Percentiles rank a stretch among this genome's conserved stretches.
Conservation (phyloP, 1,140 invertebrate genomes). For the Ceratina australensis region DNA sequence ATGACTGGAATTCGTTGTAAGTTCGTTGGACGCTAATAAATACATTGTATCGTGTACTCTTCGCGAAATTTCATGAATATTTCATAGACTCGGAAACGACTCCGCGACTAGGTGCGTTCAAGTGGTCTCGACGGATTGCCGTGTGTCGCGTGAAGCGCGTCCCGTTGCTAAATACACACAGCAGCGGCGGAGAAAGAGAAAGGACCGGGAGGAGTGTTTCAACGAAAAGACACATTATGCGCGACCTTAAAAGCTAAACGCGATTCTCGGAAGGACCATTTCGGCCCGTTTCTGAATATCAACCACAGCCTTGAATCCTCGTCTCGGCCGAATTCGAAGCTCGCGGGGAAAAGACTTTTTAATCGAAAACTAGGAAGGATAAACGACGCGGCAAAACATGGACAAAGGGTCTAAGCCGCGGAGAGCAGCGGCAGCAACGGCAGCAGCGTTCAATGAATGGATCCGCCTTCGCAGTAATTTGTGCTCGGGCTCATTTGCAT, state of each 20-base stretch:
- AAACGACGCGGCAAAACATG: neutral
- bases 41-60: neutral
- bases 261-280: slow-evolving; percentile 57
- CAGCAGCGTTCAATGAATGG: slow-evolving; percentile 18
- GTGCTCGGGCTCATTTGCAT: slow-evolving; percentile 55
- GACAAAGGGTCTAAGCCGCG: neutral
- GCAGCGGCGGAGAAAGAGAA: no score
- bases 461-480: slow-evolving; percentile 49
- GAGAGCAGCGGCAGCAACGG: no score
- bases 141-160: slow-evolving; percentile 9
- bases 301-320: slow-evolving; percentile 25
- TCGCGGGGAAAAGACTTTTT: slow-evolving; percentile 4
- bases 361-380: neutral
- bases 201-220: slow-evolving; percentile 15
- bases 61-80: slow-evolving; percentile 36
- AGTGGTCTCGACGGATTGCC: slow-evolving; percentile 1
- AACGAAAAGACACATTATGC: slow-evolving; percentile 22
- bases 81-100: slow-evolving; percentile 15
- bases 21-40: neutral
- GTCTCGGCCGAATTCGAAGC: slow-evolving; percentile 11
- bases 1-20: neutral
- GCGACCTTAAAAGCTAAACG: slow-evolving; percentile 29
- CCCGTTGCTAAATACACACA: slow-evolving; percentile 8
- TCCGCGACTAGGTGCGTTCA: slow-evolving; percentile 16
- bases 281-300: slow-evolving; percentile 51